Evolutionary conservation across 2,113 vertebrate genomes (phyloP).

Genomic region (Entelurus aequoreus): DNA sequence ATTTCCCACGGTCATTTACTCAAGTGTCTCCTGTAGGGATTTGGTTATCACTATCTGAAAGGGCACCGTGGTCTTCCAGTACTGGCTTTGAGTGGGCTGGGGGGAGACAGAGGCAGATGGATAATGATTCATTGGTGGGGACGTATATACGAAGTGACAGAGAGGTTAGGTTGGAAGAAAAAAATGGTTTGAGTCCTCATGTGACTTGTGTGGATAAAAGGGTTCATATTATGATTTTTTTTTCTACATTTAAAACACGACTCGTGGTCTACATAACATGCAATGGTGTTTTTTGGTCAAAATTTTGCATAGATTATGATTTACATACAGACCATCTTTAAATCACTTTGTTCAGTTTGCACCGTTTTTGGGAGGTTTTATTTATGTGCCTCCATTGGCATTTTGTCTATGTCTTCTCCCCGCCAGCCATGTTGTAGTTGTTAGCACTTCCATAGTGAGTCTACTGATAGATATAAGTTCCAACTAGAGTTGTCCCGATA

Average conservation of each 20-base stretch:
- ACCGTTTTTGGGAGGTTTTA: no score
- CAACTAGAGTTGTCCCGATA: no score
- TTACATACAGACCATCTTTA: no score
- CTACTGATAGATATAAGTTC: no score
- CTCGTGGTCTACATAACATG: no score
- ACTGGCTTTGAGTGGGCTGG: conserved; percentile 5
- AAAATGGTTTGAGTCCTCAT: conserved; percentile 4
- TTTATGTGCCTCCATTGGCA: no score
- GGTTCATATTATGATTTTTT: not conserved
- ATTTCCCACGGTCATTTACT: conserved; percentile 65
- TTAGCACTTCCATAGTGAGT: no score
- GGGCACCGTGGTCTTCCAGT: conserved; percentile 36
- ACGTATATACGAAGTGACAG: conserved; percentile 21
- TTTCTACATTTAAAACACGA: not conserved
- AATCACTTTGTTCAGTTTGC: no score
- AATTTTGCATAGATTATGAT: no score
- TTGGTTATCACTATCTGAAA: conserved; percentile 52
- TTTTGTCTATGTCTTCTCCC: no score
- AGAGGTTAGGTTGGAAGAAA: conserved; percentile 13
- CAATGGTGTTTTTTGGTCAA: no score
- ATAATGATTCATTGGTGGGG: conserved; percentile 29
- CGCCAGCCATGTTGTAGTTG: no score
- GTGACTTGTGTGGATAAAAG: not conserved
- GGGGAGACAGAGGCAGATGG: conserved; percentile 9
- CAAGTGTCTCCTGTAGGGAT: conserved; percentile 54